Conservation (phyloP, 2,113 vertebrate species). For the Ictalurus furcatus region DNA sequence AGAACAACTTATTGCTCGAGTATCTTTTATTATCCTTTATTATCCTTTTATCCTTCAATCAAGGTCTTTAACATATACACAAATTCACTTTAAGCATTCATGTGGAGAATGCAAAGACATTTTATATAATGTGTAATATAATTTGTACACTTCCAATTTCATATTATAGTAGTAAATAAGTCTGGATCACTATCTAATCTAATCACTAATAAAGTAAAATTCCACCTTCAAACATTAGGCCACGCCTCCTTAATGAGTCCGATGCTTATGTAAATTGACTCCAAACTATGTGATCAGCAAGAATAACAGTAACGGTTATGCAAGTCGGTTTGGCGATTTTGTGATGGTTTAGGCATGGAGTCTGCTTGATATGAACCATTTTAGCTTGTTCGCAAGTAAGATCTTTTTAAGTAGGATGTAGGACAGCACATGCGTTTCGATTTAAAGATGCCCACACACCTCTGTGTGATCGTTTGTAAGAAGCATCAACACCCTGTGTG, state of each 20-base stretch:
- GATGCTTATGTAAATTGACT: neutral
- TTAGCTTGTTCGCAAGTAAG: neutral
- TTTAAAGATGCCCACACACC: neutral
- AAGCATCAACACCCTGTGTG: neutral
- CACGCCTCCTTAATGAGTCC: neutral
- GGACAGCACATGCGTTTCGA: neutral
- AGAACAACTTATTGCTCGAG: neutral
- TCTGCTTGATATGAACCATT: neutral
- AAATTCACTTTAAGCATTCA: neutral
- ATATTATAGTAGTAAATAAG: neutral
- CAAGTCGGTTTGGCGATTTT: neutral
- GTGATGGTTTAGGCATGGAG: neutral
- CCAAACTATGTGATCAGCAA: too few relatives aligned
- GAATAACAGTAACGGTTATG: neutral
- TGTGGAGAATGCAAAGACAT: neutral
- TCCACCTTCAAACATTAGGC: neutral
- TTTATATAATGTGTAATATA: neutral
- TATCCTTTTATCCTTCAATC: neutral
- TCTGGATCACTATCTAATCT: neutral
- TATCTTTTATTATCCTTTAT: neutral
- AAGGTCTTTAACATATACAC: neutral
- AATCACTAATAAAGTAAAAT: neutral
- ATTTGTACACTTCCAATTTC: neutral
- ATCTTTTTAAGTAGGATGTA: neutral
- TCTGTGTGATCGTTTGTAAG: neutral